phyloP scores from a whole-genome alignment of 2,113 vertebrate genomes.

The Manacus vitellinus region DNA sequence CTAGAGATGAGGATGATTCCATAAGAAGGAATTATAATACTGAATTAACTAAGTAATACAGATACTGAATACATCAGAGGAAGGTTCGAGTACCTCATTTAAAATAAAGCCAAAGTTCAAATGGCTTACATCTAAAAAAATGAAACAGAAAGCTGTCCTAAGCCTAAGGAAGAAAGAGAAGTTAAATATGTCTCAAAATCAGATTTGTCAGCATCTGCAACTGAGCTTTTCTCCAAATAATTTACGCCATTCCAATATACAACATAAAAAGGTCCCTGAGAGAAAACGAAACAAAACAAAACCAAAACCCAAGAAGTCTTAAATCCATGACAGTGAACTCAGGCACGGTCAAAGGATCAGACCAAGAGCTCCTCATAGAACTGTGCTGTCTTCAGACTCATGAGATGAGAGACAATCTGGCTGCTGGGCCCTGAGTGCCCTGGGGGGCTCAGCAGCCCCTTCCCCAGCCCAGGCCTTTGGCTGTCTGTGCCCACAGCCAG shows the following conservation, averaged over 20 bases:
- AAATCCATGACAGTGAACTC: neutral
- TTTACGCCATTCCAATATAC: neutral
- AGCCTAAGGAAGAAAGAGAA: neutral
- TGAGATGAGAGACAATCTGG: neutral
- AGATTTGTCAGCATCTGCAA: neutral
- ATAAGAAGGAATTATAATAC: neutral
- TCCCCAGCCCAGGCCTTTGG: neutral
- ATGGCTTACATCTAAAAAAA: neutral
- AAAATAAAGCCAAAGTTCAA: neutral
- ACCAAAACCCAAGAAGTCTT: neutral
- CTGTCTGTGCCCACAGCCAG: neutral
- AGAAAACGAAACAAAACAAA: neutral
- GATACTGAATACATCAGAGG: neutral
- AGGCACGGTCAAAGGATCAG: neutral
- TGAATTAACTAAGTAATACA: neutral
- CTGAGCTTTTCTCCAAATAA: neutral
- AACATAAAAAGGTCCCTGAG: neutral
- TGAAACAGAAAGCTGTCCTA: neutral
- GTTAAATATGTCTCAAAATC: neutral
- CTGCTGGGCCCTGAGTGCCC: rapidly evolving
- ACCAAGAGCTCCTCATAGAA: neutral
- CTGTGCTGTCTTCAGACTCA: neutral
- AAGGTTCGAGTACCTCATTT: neutral
- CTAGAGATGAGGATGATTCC: neutral
- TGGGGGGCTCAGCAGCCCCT: neutral